Base-by-base conservation (phyloP, 2,888 invertebrate species). In the Drosophila buzzatii region DNA sequence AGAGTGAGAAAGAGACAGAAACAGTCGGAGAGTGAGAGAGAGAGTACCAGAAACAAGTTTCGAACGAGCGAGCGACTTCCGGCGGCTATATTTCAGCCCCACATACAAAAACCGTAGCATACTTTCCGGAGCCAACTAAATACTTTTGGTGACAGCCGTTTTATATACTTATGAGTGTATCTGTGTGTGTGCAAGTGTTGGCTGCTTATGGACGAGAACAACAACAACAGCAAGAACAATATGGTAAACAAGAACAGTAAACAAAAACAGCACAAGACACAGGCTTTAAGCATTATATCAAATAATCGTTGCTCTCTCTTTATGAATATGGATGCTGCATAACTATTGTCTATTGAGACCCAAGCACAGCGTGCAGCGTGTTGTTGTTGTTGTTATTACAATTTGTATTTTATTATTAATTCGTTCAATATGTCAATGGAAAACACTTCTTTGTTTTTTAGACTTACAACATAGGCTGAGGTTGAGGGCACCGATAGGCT, bases 401-500 rank as follows among this genome's bases (percentile, higher is more conserved):
- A 16, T 55, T 41, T 41, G 33, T 56, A 31, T 73, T 53, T 47
- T 60, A 16, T 52, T 62, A 42, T 62, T 61, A 58, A 14, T 45
- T 70, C 49, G 47, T 63, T 63, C 59, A 49, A 49, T 59, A 39
- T 60, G 31, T 23, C 42, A 56, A 20, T 56, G 52, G 14, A 61
- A 73, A 51, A 55, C 49, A 44, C 61, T 66, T 85, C 80, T 85
- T 77, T 86, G 91, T 91, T 91, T 91, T 91, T 91, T 92, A 94
- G 93, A 95, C 95, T 95, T 95, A 95, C 95, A 93, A 94, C 95
- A 94, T 94, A 94, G 92, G 94, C 95, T 91, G 95, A 96, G 93
- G 96, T 94, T 92, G 96, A 95, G 94, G 96, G 96, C 94, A 96
- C 96, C 94, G 96, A 96, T 93, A 96, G 95, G 94, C 96, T 96